Base-by-base conservation (phyloP, 2,797 vertebrate genomes). In the Eutrigla gurnardus region DNA sequence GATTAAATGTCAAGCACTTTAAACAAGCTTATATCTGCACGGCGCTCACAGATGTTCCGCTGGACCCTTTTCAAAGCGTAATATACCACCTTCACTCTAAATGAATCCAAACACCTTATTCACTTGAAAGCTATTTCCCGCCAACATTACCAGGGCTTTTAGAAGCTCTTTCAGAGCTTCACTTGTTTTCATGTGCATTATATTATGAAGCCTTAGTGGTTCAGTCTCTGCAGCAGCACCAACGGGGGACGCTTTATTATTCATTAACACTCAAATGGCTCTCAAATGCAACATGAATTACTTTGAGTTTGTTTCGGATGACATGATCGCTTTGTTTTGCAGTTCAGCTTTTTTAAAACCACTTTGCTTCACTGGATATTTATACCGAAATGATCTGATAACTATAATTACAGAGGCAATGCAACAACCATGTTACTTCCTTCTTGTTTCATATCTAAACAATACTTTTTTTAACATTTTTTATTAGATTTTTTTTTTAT, bases 191-290 rank as follows among this genome's bases (percentile, higher is more conserved):
- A 57, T 77, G 43, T 77, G 43, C 14, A 69, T 78, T 77, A 5
- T 75, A 5, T 75, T 36, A 83, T 70, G 54, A 66, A 77, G 60
- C 37, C 40, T 52, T 42, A 50, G 58, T 65, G 15, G 35, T 65
- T 78, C 61, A 36, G 50, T 37, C 59, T 58, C 73, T 74, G 71
- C 43, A 55, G 35, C 59, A 54, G 58, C 36, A 42, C 65, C 54
- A 55, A 52, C 60, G 32, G 74, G 74, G 46, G 66, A 61, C 66
- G 53, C 62, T 75, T 65, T 77, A 66, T 71, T 71, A 82, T 83
- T 86, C 78, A 86, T 80, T 73, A 82, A 71, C 47, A 65, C 54
- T 63, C 35, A 67, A 70, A 85, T 49, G 42, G 54, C 71, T 77
- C 70, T 81, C 57, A 40, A n/a, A 82, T 60, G 65, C 42, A 25